Base-by-base conservation (phyloP, 2,113 vertebrate genomes). In the Chaetops frenatus region DNA sequence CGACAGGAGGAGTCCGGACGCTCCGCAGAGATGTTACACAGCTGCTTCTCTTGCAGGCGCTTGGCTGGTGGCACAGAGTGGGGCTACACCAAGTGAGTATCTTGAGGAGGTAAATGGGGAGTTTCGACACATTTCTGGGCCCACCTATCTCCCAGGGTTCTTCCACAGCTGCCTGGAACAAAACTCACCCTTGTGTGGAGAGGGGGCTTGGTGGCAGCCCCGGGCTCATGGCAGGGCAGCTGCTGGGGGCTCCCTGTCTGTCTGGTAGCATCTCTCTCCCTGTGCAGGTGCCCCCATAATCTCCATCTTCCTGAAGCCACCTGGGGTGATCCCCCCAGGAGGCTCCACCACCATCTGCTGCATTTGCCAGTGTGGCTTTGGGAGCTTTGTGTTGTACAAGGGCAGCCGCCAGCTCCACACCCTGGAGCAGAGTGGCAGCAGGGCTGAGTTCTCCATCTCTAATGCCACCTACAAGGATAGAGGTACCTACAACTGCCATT, bases 391-490 rank as follows among this genome's bases (percentile, higher is more conserved):
- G 70, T 66, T 96, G 6, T 88, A 81, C 74, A 90, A 27, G 85
- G 3, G 24, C 0, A 9, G 84, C 16, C 6, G 0, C 4, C 15
- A 0, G 65, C 1, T 87, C 33, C 29, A 0, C 5, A 24, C 13
- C 33, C 44, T 47, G 81, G 14, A 62, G 48, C 38, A 13, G 35
- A 53, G 1, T 1, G 53, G 66, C 15, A 19, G 36, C 66, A 76
- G 33, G 35, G 94, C 86, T 0, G 31, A 94, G 74, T 95, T 96
- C 66, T 33, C 51, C 82, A 92, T 94, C 66, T 82, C 71, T 27
- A 82, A 90, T 5, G 94, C 54, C 88, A 92, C 74, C 24, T 11
- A 33, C 0, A 0, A 42, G 19, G 82, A 92, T 0, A 0, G 3
- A 3, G 92, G 70, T 9, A 8, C 4, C 77, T 95, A 94, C 70